These are phyloP conservation scores for Eremophila alpestris DNA, from an alignment of 2,797 vertebrate species.

Conservation along the genomic window DNA sequence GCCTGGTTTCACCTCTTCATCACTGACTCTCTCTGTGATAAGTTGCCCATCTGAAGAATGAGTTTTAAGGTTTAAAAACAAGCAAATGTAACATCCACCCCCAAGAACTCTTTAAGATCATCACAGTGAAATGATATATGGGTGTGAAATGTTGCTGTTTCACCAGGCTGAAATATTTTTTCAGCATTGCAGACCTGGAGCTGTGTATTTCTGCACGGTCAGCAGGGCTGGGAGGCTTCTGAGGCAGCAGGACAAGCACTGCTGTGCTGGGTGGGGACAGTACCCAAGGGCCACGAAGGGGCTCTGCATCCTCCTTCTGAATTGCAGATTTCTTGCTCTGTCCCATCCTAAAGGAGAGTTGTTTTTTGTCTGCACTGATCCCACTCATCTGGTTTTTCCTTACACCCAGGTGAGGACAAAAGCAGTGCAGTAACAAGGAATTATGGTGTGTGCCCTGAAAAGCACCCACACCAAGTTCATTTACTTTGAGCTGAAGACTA, in stretches of 20 bases:
- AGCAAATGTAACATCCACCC: neutral
- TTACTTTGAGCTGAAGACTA: constrained; percentile 29
- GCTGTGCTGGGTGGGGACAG: neutral
- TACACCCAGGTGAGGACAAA: neutral
- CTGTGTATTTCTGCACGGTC: neutral
- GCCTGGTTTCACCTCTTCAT: neutral
- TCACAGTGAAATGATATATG: neutral
- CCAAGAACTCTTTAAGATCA: neutral
- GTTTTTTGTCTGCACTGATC: neutral
- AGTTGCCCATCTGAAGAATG: neutral
- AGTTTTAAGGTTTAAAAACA: neutral
- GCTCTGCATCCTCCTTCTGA: neutral
- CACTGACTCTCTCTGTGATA: neutral
- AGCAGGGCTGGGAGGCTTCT: neutral
- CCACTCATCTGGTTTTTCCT: neutral
- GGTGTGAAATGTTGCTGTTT: neutral
- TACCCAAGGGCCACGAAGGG: fast-evolving
- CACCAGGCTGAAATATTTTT: neutral
- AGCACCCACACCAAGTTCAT: neutral
- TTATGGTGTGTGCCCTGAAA: neutral
- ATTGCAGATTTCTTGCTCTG: neutral
- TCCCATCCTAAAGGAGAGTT: neutral
- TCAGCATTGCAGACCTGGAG: neutral
- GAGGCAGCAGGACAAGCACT: neutral
- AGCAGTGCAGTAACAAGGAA: neutral